Evolutionary conservation across 2,797 vertebrate genomes (phyloP).

Genomic region (Pygocentrus nattereri): DNA sequence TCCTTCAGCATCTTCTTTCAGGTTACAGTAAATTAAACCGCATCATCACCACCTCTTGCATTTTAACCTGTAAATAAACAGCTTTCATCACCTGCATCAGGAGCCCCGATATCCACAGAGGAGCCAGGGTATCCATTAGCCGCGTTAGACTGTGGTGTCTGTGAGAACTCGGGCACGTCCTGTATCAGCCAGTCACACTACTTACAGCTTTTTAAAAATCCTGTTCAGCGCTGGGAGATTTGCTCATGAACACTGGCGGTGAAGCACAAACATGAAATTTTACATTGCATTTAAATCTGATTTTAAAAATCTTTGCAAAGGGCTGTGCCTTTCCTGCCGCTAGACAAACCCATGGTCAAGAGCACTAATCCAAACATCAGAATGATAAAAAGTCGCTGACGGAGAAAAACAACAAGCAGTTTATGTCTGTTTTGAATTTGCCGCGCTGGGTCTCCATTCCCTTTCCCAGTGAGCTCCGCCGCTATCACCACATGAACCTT

Average conservation of each 20-base stretch:
- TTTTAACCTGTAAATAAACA: not conserved
- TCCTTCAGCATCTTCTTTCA: constrained; percentile 1
- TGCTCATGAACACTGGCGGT: constrained; percentile 8
- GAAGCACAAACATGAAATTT: constrained; percentile 6
- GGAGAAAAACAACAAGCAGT: not conserved
- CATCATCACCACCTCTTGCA: not conserved
- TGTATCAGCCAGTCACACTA: too few relatives aligned
- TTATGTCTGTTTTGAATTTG: not conserved
- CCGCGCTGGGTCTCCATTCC: not conserved
- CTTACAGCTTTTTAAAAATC: too few relatives aligned
- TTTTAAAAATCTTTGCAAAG: constrained; percentile 32
- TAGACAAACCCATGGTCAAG: constrained; percentile 14
- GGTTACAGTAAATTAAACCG: not conserved
- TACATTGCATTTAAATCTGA: constrained; percentile 23
- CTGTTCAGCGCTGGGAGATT: not conserved
- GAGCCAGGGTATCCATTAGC: constrained; percentile 12
- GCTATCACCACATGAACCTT: not conserved
- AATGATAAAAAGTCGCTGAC: not conserved
- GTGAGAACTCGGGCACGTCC: not conserved
- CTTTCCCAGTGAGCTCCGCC: too few relatives aligned
- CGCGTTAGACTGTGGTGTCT: not conserved
- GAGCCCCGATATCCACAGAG: constrained; percentile 20
- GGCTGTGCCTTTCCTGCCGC: constrained; percentile 38
- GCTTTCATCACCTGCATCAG: constrained; percentile 28
- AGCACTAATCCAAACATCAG: not conserved